A percentile compares a stretch with the other conserved stretches of the same genome.
Evolutionary conservation across 92 coral and sea anemone genomes (phyloP).

Genomic region (Paragorgia papillata): DNA sequence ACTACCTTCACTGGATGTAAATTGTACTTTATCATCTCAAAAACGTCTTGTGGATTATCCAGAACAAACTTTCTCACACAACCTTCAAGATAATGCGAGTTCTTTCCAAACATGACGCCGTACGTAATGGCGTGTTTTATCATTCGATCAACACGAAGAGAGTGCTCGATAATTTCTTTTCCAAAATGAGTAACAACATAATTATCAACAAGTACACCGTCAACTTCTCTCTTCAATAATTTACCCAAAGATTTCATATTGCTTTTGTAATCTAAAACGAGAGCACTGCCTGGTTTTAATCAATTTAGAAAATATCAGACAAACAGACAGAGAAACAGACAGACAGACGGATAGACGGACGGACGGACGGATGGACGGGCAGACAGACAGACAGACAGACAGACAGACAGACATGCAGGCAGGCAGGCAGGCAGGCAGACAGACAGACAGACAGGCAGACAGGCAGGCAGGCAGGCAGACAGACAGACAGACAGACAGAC

Average conservation of each 20-base stretch:
- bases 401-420: too few species aligned
- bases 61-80: constrained; percentile 70
- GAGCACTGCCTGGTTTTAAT: too few species aligned
- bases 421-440: too few species aligned
- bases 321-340: too few species aligned
- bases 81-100: constrained; percentile 68
- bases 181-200: constrained; percentile 73
- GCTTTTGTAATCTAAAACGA: not conserved
- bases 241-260: not conserved
- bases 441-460: too few species aligned
- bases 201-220: constrained; percentile 88
- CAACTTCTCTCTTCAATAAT: constrained; percentile 63
- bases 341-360: too few species aligned
- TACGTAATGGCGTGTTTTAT: constrained; percentile 86
- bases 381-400: too few species aligned
- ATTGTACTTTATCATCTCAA: constrained; percentile 73
- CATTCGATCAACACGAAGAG: constrained; percentile 83
- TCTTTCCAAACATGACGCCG: constrained; percentile 71
- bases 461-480: too few species aligned
- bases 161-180: constrained; percentile 61
- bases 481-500: too few species aligned
- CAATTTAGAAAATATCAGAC: too few species aligned
- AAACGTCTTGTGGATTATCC: constrained; percentile 87
- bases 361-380: too few species aligned
- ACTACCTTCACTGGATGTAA: constrained; percentile 78